Evolutionary conservation across 2,797 vertebrate species (phyloP), one percentile per base, ranked within the genome.

Genomic region (Pelodytes ibericus): DNA sequence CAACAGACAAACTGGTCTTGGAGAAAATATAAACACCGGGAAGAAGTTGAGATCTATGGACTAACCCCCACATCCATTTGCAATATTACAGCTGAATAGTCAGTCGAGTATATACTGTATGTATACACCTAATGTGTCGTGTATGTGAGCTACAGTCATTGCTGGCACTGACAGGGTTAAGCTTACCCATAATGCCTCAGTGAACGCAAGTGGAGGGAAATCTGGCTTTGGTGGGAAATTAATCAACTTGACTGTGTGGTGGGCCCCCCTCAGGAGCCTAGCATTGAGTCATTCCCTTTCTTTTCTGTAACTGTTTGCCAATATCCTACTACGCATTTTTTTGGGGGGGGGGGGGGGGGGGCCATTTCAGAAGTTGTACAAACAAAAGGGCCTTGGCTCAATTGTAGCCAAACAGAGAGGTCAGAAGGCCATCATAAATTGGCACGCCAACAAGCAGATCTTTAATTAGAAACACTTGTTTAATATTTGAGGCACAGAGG

Each of bases 341-440:
- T n/a, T n/a, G n/a, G n/a, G n/a, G n/a, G n/a, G n/a, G 83, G 79
- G 82, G 80, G 74, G 81, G 80, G 79, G 72, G 80, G 70, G 20
- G 49, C 74, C 83, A 84, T 85, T 82, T 84, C 81, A 83, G 75
- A 79, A 79, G 83, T 84, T 88, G 82, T 83, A 82, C 88, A 88
- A 88, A 87, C 84, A 89, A 56, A 39, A 79, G 74, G 25, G 76
- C 82, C 29, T 63, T 72, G 65, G 71, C 80, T 72, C 63, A 71
- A 69, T 76, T 41, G 24, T 71, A 77, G 81, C 84, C n/a, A 80
- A 71, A 57, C 47, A n/a, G 47, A 63, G 81, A 71, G 83, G 75
- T 80, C 67, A 76, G 58, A 30, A 67, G 82, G 75, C 73, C 67
- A 36, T 57, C 29, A 76, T 70, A 76, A 69, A 70, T 76, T 76